Evolutionary conservation across 1,140 invertebrate species (phyloP), one percentile per base, ranked within the genome.

Genomic region (Metaphire vulgaris): DNA sequence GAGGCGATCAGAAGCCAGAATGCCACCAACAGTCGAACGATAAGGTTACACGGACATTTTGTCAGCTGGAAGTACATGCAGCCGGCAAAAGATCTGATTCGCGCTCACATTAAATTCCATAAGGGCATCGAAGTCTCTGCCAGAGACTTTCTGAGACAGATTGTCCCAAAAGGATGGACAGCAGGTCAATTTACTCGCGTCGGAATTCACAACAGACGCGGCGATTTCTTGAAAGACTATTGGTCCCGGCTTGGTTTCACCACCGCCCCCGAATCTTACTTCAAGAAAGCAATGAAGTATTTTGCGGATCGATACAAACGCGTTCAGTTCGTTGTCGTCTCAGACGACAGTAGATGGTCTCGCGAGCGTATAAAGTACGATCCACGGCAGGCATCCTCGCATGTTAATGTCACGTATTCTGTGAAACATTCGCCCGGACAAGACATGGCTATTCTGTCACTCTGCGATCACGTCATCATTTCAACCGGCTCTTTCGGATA

Each of bases 401-500:
- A n/a, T 21, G 41, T 56, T 6, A 56, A 21, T 56, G 67, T 69
- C 12, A 21, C 21, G 2, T 56, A 56, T 56, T 12, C 21, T 12
- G 2, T 56, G 2, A 21, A 56, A 2, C 2, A 56, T 21, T 56
- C 41, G 0, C 74, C 80, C 28, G 81, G 81, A 76, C 74, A 83
- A 1, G 83, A 83, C 74, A 71, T 83, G 77, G 81, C 83, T 26
- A 74, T 78, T 0, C 72, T 83, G 31, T 68, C 79, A 0, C 67
- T 76, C 30, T 83, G 83, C 71, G 79, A 83, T 74, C 81, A 83
- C 66, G 80, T 79, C 1, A 79, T 83, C 16, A 81, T 83, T 34
- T 80, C 80, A 0, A 81, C 81, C 1, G 83, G 83, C 1, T 81
- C 82, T 1, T 83, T 82, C 72, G 80, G 80, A 1, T 83, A 81